Evolutionary conservation across 2,888 invertebrate species (phyloP).

Genomic region (Hoplodrina ambigua): DNA sequence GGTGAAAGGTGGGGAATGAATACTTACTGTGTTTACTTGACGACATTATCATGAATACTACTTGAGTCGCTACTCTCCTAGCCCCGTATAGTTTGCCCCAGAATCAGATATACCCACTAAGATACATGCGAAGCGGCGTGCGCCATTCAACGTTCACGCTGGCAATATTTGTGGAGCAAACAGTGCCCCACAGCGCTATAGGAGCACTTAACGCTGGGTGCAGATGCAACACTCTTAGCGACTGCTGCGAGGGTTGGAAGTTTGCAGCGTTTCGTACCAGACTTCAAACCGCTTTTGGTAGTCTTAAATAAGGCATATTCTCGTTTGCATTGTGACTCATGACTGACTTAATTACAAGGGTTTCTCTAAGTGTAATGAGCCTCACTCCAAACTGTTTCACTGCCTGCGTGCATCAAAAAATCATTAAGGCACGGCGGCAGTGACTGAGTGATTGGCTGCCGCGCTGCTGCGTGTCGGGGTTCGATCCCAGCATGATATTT

Average conservation of each 20-base stretch:
- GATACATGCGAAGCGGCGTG: constrained; percentile 49
- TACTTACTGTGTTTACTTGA: too few relatives aligned
- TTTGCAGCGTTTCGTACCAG: neutral
- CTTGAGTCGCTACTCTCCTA: constrained; percentile 8
- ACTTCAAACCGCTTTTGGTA: neutral
- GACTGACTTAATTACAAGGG: too few relatives aligned
- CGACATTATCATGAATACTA: too few relatives aligned
- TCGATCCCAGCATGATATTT: too few relatives aligned
- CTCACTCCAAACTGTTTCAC: too few relatives aligned
- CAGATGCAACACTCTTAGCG: constrained; percentile 34
- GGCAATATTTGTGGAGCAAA: constrained; percentile 57
- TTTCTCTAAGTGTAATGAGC: too few relatives aligned
- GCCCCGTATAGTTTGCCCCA: constrained; percentile 35
- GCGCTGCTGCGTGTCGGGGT: too few relatives aligned
- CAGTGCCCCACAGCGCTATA: constrained; percentile 27
- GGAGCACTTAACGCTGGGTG: constrained; percentile 32
- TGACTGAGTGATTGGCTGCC: too few relatives aligned
- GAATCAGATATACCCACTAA: constrained; percentile 60
- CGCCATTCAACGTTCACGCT: constrained; percentile 49
- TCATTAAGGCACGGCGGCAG: too few relatives aligned
- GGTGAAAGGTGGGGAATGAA: too few relatives aligned
- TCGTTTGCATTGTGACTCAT: neutral
- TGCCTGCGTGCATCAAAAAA: too few relatives aligned
- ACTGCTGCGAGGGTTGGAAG: constrained; percentile 1
- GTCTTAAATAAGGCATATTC: neutral